Evolutionary conservation across 2,888 invertebrate species (phyloP), one percentile per base, ranked within the genome.

Genomic region (Hemistola chrysoprasaria): DNA sequence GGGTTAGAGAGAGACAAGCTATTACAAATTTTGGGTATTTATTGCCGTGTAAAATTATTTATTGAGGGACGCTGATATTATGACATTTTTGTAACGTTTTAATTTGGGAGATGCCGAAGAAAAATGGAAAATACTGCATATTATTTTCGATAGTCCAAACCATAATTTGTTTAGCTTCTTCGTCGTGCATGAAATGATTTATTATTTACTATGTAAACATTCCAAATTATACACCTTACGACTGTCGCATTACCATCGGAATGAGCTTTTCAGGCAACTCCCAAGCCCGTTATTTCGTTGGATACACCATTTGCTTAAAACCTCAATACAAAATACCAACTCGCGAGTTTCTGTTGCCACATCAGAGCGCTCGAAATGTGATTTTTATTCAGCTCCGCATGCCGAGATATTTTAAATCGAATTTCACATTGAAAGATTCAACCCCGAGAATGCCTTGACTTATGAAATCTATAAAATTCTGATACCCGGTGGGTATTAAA

Each of bases 291-390:
- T 70, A 77, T 71, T 69, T 65, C 54, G 55, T 49, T 53, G 47
- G 65, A 67, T 69, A 68, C 61, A 62, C 71, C 65, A 74, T 77
- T 79, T 78, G 66, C 69, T 69, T 73, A 71, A 77, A 74, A 71
- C 72, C 66, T 60, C 73, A 67, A 77, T 76, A 72, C 71, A 57
- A 65, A 66, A 66, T 64, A 41, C 24, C 24, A 24, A 20, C n/a
- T n/a, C 16, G 4, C 22, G 24, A 36, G 32, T 28, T 41, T 36
- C 25, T 23, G 28, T 33, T 28, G 32, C 37, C 36, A 28, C 41
- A 41, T 35, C 54, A 62, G 56, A 53, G 60, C 53, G 61, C 51
- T 55, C 56, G 53, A 59, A 65, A 72, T 71, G 71, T 62, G 65
- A 68, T 65, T 72, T 74, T 76, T 72, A 73, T 76, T 65, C 59